Conservation (phyloP, 2,888 invertebrate genomes). For the Ligdia adustata region DNA sequence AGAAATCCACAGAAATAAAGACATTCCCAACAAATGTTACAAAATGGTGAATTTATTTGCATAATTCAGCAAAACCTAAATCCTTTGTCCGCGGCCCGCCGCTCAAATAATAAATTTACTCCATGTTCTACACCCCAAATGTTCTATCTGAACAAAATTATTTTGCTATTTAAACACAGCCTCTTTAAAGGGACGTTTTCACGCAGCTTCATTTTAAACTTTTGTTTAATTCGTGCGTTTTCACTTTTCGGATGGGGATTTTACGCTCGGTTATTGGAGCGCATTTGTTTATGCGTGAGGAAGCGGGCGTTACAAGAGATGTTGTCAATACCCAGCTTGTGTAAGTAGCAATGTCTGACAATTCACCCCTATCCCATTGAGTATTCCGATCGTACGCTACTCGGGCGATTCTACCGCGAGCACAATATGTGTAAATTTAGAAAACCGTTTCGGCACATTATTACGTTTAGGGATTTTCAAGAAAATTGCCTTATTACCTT, state of each 20-base stretch:
- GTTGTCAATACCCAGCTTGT: slow-evolving; percentile 15
- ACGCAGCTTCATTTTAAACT: slow-evolving; percentile 46
- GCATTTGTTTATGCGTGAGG: too few relatives aligned
- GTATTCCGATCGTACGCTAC: slow-evolving; percentile 75
- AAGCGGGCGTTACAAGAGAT: too few relatives aligned
- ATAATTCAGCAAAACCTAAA: slow-evolving; percentile 81
- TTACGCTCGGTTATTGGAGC: slow-evolving; percentile 24
- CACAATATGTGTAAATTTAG: slow-evolving; percentile 83
- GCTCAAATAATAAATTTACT: slow-evolving; percentile 80
- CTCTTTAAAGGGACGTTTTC: slow-evolving; percentile 54
- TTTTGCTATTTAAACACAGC: slow-evolving; percentile 68
- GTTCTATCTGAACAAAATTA: slow-evolving; percentile 75
- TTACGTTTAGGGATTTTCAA: slow-evolving; percentile 82
- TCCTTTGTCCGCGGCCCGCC: slow-evolving; percentile 78
- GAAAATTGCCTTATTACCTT: slow-evolving; percentile 83
- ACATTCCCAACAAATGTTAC: slow-evolving; percentile 83
- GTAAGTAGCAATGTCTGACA: slow-evolving; percentile 56
- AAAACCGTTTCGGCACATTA: slow-evolving; percentile 82
- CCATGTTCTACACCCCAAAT: slow-evolving; percentile 72
- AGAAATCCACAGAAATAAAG: slow-evolving; percentile 80
- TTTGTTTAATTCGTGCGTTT: slow-evolving; percentile 39
- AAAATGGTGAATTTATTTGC: slow-evolving; percentile 83
- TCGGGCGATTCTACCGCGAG: slow-evolving; percentile 71
- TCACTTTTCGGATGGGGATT: slow-evolving; percentile 39
- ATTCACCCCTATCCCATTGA: slow-evolving; percentile 66